Percentiles rank a stretch among this genome's conserved stretches.
Evolutionary conservation across 2,113 vertebrate species (phyloP).

Genomic region (Gorsachius goisagi): DNA sequence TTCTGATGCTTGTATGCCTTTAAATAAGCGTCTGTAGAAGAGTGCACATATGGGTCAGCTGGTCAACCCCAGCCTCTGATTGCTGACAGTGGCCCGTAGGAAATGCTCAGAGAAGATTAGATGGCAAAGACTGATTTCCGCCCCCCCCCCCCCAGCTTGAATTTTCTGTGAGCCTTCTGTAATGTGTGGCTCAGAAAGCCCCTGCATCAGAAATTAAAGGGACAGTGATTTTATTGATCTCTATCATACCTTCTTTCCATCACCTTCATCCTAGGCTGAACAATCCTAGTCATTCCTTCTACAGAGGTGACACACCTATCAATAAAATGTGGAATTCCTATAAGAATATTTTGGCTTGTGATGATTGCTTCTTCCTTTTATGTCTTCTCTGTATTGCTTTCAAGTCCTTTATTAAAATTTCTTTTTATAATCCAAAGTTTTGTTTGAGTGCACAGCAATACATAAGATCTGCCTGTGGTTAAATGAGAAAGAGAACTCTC

Average conservation of each 20-base stretch:
- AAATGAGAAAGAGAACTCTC: neutral
- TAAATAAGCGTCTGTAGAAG: neutral
- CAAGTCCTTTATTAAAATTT: neutral
- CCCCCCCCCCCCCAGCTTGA: rapidly evolving
- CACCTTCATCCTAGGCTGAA: neutral
- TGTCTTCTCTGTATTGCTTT: neutral
- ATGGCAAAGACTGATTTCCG: neutral
- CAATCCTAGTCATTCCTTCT: neutral
- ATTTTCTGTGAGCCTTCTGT: neutral
- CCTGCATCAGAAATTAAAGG: neutral
- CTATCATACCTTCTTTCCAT: neutral
- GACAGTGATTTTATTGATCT: neutral
- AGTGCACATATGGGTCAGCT: neutral
- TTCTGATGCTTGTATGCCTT: neutral
- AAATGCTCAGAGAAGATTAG: neutral
- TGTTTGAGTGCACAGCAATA: neutral
- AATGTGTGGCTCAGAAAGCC: neutral
- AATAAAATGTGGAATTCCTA: neutral
- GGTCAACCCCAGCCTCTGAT: neutral
- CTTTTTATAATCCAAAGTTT: neutral
- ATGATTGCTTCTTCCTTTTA: neutral
- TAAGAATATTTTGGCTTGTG: neutral
- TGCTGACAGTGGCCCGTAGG: neutral
- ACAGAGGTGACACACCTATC: neutral
- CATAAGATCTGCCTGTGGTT: neutral